Conservation (phyloP, 2,888 invertebrate species). For the Druceiella hillmani region DNA sequence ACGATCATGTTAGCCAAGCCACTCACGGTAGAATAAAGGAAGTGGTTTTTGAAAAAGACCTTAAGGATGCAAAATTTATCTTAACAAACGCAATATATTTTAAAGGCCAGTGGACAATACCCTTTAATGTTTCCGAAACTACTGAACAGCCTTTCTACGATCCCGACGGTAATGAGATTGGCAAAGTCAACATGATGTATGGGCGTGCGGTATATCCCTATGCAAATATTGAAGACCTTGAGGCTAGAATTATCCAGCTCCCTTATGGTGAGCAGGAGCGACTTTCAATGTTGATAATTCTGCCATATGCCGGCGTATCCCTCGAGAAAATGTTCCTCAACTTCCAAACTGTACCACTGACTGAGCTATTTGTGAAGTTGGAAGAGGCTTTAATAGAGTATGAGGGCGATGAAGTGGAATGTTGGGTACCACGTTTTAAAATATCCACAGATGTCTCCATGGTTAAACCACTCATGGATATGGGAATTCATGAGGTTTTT, state of each 20-base stretch:
- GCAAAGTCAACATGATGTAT: slow-evolving; percentile 71
- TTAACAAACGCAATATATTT: slow-evolving; percentile 64
- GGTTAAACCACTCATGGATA: slow-evolving; percentile 41
- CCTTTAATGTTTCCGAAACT: slow-evolving; percentile 56
- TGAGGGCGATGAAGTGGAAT: slow-evolving; percentile 58
- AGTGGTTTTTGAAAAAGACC: slow-evolving; percentile 35
- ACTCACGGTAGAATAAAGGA: slow-evolving; percentile 36
- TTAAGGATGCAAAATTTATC: slow-evolving; percentile 51
- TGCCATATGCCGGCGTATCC: slow-evolving; percentile 54
- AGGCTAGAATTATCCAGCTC: slow-evolving; percentile 59
- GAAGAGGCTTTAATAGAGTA: slow-evolving; percentile 43
- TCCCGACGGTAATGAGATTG: slow-evolving; percentile 44
- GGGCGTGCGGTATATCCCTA: slow-evolving; percentile 55
- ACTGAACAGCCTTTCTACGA: slow-evolving; percentile 49
- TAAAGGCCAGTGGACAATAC: slow-evolving; percentile 64
- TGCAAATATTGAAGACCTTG: slow-evolving; percentile 48
- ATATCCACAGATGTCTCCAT: slow-evolving; percentile 53
- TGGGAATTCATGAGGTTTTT: slow-evolving; percentile 56
- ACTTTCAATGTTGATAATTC: slow-evolving; percentile 58
- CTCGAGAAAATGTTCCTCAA: slow-evolving; percentile 48
- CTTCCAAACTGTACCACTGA: slow-evolving; percentile 40
- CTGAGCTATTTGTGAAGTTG: slow-evolving; percentile 47
- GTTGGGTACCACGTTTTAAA: slow-evolving; percentile 59
- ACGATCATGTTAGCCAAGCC: slow-evolving; percentile 31
- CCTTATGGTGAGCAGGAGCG: slow-evolving; percentile 57